Conservation (phyloP, 1,140 invertebrate genomes). For the Ceratosolen solmsi region DNA sequence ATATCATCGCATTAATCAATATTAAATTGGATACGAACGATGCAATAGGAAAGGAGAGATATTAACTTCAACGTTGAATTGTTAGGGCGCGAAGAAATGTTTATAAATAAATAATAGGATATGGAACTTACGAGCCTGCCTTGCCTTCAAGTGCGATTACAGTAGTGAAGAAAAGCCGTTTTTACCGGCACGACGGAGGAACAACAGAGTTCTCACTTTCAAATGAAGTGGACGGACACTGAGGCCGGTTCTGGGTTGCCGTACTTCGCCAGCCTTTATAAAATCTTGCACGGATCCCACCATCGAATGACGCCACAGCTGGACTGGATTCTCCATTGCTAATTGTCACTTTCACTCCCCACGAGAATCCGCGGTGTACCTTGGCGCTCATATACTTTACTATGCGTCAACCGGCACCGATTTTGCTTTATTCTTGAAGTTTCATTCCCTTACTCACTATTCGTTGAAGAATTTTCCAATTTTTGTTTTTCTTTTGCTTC, state of each 20-base stretch:
- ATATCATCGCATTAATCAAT: too few relatives aligned
- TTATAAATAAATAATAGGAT: too few relatives aligned
- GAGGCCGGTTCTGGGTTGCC: neutral
- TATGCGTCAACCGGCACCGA: too few relatives aligned
- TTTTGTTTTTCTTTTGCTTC: too few relatives aligned
- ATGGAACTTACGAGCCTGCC: too few relatives aligned
- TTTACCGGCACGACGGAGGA: constrained; percentile 3
- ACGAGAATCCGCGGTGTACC: constrained; percentile 20
- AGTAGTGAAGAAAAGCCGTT: neutral
- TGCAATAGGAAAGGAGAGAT: too few relatives aligned
- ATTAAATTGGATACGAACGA: too few relatives aligned
- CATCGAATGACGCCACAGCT: constrained; percentile 54
- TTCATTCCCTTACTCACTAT: neutral
- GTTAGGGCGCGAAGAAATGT: neutral
- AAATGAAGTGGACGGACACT: constrained; percentile 12
- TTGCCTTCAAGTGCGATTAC: too few relatives aligned
- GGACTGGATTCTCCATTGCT: constrained; percentile 56
- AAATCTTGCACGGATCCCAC: constrained; percentile 61
- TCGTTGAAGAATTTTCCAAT: too few relatives aligned
- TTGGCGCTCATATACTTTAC: neutral
- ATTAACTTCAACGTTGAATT: too few relatives aligned
- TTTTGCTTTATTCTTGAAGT: neutral
- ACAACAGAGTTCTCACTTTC: constrained; percentile 38
- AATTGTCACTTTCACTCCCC: constrained; percentile 69
- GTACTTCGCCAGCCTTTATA: constrained; percentile 14